Conservation (phyloP, 1,140 invertebrate genomes). For the Cydia amplana region DNA sequence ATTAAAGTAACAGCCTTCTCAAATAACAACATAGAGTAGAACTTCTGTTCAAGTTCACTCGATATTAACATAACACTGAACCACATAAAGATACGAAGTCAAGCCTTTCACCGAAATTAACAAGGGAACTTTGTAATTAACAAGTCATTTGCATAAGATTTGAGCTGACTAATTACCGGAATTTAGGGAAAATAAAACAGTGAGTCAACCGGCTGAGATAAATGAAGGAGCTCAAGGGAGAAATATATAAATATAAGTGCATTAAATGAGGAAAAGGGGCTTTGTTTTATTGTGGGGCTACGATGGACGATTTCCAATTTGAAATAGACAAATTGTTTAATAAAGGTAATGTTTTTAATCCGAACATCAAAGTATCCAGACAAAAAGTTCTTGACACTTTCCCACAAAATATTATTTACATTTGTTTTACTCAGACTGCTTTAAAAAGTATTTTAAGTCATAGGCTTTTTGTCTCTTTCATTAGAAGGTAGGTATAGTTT, state of each 20-base stretch:
- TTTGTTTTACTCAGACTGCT: no score
- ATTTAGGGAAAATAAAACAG: slow-evolving; percentile 36
- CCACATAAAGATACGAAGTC: slow-evolving; percentile 33
- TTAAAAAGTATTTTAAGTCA: no score
- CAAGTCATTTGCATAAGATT: slow-evolving; percentile 42
- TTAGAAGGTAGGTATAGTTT: no score
- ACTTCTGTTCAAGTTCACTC: not conserved
- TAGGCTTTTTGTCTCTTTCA: no score
- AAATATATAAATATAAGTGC: slow-evolving; percentile 2
- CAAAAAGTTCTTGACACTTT: no score
- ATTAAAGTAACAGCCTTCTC: no score
- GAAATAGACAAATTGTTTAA: no score
- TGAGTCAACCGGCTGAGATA: slow-evolving; percentile 21
- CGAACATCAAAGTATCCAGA: no score
- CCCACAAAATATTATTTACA: no score
- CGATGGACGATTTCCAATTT: no score
- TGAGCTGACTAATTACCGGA: slow-evolving; percentile 40
- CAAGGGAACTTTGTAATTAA: slow-evolving; percentile 41
- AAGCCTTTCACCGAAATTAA: slow-evolving; percentile 40
- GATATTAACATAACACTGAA: slow-evolving; percentile 2
- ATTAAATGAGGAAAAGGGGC: not conserved
- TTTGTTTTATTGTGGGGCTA: not conserved
- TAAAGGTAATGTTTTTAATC: no score
- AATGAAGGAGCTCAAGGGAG: slow-evolving; percentile 16
- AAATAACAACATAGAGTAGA: not conserved